phyloP scores from a whole-genome alignment of 2,113 vertebrate species.

The Sclerurus mexicanus region DNA sequence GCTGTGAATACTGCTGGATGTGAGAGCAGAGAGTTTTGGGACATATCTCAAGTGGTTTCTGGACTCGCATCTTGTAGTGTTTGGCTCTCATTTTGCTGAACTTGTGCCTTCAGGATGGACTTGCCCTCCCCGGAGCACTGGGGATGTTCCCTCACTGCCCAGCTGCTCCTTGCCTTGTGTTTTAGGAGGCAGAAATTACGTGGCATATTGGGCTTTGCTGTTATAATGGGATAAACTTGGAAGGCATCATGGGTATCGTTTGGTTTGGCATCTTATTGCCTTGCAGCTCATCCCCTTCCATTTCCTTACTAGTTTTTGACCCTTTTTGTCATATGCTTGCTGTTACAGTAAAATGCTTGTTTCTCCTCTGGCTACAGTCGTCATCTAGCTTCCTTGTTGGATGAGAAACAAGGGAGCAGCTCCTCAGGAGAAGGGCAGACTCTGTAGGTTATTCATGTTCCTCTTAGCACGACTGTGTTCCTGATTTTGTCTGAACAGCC shows the following conservation, averaged over 20 bases:
- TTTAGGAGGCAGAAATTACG: not conserved
- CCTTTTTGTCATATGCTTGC: not conserved
- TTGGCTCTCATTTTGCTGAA: not conserved
- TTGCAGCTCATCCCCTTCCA: not conserved
- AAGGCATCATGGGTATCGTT: not conserved
- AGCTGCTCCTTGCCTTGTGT: not conserved
- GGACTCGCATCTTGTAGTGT: not conserved
- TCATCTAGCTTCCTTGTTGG: not conserved
- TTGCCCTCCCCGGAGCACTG: rapidly evolving
- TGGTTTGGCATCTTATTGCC: not conserved
- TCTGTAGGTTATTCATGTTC: not conserved
- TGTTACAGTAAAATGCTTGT: not conserved
- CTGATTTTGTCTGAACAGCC: not conserved
- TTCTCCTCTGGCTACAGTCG: not conserved
- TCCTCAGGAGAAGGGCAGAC: not conserved
- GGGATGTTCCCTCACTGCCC: not conserved
- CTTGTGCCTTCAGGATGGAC: not conserved
- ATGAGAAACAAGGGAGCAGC: not conserved
- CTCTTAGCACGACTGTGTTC: not conserved
- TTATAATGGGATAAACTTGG: not conserved
- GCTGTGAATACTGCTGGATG: not conserved
- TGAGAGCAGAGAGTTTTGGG: not conserved
- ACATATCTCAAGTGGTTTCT: not conserved
- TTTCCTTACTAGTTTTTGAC: constrained; percentile 8
- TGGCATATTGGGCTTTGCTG: not conserved